Conservation (phyloP, 2,113 vertebrate genomes). For the Murina feae region DNA sequence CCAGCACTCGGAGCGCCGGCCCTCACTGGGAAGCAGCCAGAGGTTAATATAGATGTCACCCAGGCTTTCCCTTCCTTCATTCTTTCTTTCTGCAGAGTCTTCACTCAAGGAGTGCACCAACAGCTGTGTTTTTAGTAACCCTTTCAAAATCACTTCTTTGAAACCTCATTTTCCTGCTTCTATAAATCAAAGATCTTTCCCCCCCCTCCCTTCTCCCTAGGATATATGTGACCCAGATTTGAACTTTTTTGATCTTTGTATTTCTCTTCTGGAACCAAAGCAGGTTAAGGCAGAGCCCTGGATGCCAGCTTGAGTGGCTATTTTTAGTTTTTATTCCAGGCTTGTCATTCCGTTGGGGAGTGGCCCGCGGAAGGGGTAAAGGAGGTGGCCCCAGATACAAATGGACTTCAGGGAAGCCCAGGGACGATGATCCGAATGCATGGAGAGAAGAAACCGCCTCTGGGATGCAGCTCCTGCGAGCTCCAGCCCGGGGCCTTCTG, state of each 20-base stretch:
- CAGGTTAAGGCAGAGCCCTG: constrained; percentile 76
- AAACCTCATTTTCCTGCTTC: constrained; percentile 82
- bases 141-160: constrained; percentile 82
- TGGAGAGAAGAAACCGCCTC: background rate
- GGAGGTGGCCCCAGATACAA: background rate
- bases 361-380: background rate
- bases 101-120: constrained; percentile 75
- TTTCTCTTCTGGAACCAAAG: constrained; percentile 78
- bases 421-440: rapidly evolving
- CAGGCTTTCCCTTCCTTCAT: constrained; percentile 47
- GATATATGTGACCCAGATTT: constrained; percentile 84
- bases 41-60: constrained; percentile 98
- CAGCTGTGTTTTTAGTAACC: constrained; percentile 87
- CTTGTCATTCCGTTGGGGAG: background rate
- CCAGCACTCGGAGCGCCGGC: constrained; percentile 85
- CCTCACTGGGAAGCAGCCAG: constrained; percentile 87
- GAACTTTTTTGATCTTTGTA: constrained; percentile 82
- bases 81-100: constrained; percentile 81
- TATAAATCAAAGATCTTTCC: constrained; percentile 82
- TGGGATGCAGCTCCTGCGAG: background rate
- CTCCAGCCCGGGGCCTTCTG: background rate
- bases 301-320: constrained; percentile 70
- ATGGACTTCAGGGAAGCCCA: background rate
- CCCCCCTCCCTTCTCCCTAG: constrained; percentile 50
- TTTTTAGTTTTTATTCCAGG: constrained; percentile 67